A percentile compares a stretch with the other conserved stretches of the same genome.
These are phyloP conservation scores for Protobothrops flavoviridis DNA, from an alignment of 2,113 vertebrate genomes.

Conservation along the genomic window DNA sequence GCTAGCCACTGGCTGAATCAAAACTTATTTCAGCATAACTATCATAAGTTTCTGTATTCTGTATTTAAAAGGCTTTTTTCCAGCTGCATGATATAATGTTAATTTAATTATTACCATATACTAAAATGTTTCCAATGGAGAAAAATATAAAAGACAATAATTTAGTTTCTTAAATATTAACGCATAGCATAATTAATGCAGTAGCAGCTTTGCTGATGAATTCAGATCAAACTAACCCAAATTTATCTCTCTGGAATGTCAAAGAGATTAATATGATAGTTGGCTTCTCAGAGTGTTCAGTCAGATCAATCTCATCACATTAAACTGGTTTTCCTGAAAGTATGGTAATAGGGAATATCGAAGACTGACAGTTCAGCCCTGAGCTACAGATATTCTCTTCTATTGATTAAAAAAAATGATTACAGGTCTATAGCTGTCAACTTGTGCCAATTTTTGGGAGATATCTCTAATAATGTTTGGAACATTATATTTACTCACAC, in stretches of 20 bases:
- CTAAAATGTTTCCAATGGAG: slow-evolving; percentile 6
- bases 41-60: slow-evolving; percentile 4
- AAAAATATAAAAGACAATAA: background rate
- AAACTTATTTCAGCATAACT: slow-evolving; percentile 43
- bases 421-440: too few species aligned
- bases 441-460: too few species aligned
- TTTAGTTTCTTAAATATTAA: slow-evolving; percentile 19
- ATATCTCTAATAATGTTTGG: too few species aligned
- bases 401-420: background rate
- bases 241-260: background rate
- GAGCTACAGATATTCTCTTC: background rate
- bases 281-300: background rate
- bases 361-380: background rate
- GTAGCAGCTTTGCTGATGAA: slow-evolving; percentile 30
- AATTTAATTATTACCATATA: slow-evolving; percentile 33
- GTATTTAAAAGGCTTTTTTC: background rate
- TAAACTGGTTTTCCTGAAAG: background rate
- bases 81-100: slow-evolving; percentile 30
- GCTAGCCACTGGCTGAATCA: slow-evolving; percentile 38
- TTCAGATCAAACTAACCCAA: background rate
- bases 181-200: slow-evolving; percentile 8
- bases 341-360: background rate
- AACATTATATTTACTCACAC: too few species aligned
- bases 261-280: background rate
- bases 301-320: background rate